Evolutionary conservation across 92 coral and sea anemone species (phyloP).

Genomic region (Scolanthus callimorphus): DNA sequence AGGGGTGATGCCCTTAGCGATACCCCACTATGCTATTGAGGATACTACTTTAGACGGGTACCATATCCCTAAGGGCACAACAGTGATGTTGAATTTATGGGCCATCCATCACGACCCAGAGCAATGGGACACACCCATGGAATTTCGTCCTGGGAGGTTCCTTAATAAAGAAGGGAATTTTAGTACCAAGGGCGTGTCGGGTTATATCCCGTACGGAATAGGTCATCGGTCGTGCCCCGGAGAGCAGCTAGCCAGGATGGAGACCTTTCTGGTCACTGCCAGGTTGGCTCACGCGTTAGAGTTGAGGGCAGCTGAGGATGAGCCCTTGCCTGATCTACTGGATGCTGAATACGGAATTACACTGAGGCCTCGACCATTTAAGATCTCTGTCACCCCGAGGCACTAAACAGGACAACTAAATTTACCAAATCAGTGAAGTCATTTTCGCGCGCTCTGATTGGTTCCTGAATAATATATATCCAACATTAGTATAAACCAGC

Average conservation of each 20-base stretch:
- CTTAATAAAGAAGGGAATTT: constrained; percentile 46
- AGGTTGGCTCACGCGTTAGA: constrained; percentile 44
- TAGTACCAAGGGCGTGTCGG: constrained; percentile 15
- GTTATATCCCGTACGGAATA: constrained; percentile 47
- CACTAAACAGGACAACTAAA: no score
- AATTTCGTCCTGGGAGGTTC: constrained; percentile 64
- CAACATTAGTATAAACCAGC: no score
- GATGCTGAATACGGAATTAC: constrained; percentile 72
- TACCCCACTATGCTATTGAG: constrained; percentile 55
- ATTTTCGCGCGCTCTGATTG: no score
- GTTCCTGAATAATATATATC: no score
- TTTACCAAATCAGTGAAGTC: no score
- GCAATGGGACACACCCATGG: constrained; percentile 49
- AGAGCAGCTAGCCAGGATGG: constrained; percentile 56
- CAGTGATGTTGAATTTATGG: constrained; percentile 56
- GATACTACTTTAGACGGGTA: constrained; percentile 50
- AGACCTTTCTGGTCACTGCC: constrained; percentile 53
- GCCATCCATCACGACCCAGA: constrained; percentile 70
- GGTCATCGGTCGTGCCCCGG: constrained; percentile 79
- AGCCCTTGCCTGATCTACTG: constrained; percentile 35
- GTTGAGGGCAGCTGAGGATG: constrained; percentile 26
- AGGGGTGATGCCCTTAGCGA: constrained; percentile 63
- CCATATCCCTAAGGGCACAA: constrained; percentile 64
- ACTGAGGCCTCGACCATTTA: constrained; percentile 61
- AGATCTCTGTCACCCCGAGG: constrained; percentile 28